Percentiles rank a stretch among this genome's conserved stretches.
Evolutionary conservation across 1,140 invertebrate species (phyloP).

Genomic region (Cydia splendana): DNA sequence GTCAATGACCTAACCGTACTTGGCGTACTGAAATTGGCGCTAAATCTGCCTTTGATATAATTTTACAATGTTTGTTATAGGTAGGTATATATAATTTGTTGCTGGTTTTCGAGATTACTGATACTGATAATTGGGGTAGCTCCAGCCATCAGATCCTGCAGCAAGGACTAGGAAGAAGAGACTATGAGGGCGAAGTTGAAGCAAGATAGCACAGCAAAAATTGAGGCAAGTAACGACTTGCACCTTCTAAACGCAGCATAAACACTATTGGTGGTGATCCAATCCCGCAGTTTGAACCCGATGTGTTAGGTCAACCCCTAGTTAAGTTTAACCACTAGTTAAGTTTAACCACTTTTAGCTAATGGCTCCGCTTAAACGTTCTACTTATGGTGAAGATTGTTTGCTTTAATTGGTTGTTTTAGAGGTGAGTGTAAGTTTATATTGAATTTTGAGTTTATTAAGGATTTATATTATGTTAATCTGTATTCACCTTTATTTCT

Average conservation of each 20-base stretch:
- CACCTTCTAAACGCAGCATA: background rate
- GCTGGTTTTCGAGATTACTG: too few relatives aligned
- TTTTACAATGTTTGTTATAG: too few relatives aligned
- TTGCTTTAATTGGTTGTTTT: conserved; percentile 11
- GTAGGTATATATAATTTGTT: too few relatives aligned
- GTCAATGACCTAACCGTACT: background rate
- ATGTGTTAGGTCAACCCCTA: conserved; percentile 29
- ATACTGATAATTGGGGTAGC: too few relatives aligned
- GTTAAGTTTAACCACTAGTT: conserved; percentile 31
- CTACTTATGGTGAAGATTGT: background rate
- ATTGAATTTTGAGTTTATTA: background rate
- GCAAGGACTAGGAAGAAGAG: too few relatives aligned
- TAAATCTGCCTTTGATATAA: background rate
- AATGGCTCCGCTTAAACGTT: conserved; percentile 18
- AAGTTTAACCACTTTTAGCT: conserved; percentile 28
- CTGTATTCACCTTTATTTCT: too few relatives aligned
- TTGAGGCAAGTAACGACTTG: too few relatives aligned
- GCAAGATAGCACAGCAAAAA: too few relatives aligned
- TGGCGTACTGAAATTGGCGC: background rate
- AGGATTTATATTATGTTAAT: too few relatives aligned
- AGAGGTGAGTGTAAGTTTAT: background rate
- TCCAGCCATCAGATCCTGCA: too few relatives aligned
- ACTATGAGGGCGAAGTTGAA: too few relatives aligned
- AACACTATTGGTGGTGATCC: conserved; percentile 18
- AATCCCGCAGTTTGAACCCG: conserved; percentile 16